Base-by-base conservation (phyloP, 2,888 invertebrate species). In the Pollenia amentaria region DNA sequence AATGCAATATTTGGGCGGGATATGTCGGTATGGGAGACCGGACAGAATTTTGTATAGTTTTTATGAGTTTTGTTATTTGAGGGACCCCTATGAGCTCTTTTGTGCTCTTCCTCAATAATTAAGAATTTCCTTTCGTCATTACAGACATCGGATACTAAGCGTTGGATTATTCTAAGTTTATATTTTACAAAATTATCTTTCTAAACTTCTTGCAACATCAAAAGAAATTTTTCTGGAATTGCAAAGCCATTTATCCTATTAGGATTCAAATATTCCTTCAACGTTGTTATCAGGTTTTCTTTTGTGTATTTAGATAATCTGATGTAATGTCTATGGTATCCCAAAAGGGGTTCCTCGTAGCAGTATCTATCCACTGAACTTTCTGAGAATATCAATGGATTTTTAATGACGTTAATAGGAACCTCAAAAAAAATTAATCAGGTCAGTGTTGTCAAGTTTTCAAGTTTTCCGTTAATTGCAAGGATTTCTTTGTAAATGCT, bases 351-450 rank as follows among this genome's bases (percentile, higher is more conserved):
- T 53, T 53, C 53, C 16, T 53, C 53, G 9, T 53, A 16, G 53
- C 53, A 53, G 14, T 16, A 53, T 53, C 16, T 53, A 11, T 69
- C 64, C 6, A 76, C 76, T 10, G 6, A 9, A 2, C 72, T 76
- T 60, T 73, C 57, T 14, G 14, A 53, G 3, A 87, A 48, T 48
- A 88, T 73, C 42, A 88, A 14, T 60, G 88, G 87, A 16, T 88
- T 89, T 18, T 75, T n/a, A 14, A 62, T 53, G 9, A 64, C 51
- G 42, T 53, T 64, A 38, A 73, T 87, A 81, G 18, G 85, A 79
- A 48, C 76, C 85, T 46, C 88, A 44, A 46, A 72, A 81, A n/a
- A 65, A 73, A 69, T 42, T n/a, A 42, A 65, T 64, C 84, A 89
- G 79, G 18, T 88, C 87, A 11, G 87, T 79, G 40, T 57, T 75